Evolutionary conservation across 2,113 vertebrate species (phyloP).

Genomic region (Pantherophis guttatus): DNA sequence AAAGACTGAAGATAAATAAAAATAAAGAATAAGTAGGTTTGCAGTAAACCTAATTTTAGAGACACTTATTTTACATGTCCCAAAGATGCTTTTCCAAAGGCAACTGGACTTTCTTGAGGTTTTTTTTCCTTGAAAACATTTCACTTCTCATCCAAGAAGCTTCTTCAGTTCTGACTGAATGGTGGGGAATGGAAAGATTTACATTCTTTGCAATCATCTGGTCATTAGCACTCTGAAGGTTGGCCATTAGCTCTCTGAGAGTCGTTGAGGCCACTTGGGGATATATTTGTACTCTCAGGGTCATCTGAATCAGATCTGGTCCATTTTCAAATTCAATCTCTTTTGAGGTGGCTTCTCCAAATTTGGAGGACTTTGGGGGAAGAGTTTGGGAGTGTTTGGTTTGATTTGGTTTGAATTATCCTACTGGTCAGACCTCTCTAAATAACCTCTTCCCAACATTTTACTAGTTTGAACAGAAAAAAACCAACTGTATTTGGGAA

Average conservation of each 20-base stretch:
- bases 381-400: background rate
- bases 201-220: background rate
- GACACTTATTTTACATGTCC: background rate
- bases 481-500: background rate
- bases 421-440: background rate
- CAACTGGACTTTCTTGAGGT: background rate
- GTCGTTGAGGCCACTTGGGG: background rate
- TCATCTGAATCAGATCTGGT: background rate
- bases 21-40: background rate
- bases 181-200: background rate
- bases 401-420: background rate
- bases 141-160: background rate
- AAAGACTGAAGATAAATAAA: constrained; percentile 23
- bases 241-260: background rate
- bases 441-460: background rate
- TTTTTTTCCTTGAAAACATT: background rate
- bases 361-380: background rate
- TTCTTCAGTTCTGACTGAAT: background rate
- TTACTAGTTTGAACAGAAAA: background rate
- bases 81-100: background rate
- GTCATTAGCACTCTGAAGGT: background rate
- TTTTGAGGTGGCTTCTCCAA: background rate
- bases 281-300: background rate
- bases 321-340: background rate
- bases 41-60: background rate